A percentile compares a stretch with the other conserved stretches of the same genome.
These are phyloP conservation scores for Maccullochella peelii DNA, from an alignment of 2,113 vertebrate genomes.

Conservation along the genomic window DNA sequence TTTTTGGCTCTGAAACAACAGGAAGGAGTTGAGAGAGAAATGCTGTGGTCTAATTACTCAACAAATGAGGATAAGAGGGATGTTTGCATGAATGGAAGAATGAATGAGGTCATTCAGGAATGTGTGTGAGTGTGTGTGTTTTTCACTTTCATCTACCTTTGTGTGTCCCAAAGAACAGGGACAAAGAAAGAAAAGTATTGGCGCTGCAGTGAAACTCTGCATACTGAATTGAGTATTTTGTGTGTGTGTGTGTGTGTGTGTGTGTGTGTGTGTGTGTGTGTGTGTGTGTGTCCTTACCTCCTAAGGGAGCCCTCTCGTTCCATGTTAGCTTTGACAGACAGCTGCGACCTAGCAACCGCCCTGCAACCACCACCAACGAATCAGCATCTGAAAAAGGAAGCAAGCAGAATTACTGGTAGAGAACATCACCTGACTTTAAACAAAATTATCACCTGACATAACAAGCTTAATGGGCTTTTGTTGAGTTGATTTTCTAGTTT, in stretches of 20 bases:
- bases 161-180: not conserved
- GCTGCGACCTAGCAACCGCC: conserved; percentile 51
- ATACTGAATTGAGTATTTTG: conserved; percentile 4
- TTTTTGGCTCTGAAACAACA: conserved; percentile 45
- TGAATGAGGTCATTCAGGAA: conserved; percentile 71
- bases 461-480: not conserved
- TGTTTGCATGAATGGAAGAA: conserved; percentile 58
- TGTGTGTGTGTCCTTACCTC: conserved; percentile 66
- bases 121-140: conserved; percentile 40
- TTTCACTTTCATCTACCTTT: conserved; percentile 45
- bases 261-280: conserved; percentile 9
- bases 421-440: not conserved
- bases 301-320: conserved; percentile 80
- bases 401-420: not conserved
- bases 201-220: conserved; percentile 18
- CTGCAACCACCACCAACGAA: conserved; percentile 7
- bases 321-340: conserved; percentile 64
- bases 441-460: not conserved
- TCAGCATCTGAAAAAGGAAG: conserved; percentile 67
- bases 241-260: conserved; percentile 14
- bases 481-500: not conserved
- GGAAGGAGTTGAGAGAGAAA: conserved; percentile 41
- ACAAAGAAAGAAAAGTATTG: conserved; percentile 15
- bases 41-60: conserved; percentile 63
- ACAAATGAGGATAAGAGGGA: conserved; percentile 64